These are phyloP conservation scores for Drosophila sproati DNA, from an alignment of 1,140 invertebrate genomes.

Conservation along the genomic window DNA sequence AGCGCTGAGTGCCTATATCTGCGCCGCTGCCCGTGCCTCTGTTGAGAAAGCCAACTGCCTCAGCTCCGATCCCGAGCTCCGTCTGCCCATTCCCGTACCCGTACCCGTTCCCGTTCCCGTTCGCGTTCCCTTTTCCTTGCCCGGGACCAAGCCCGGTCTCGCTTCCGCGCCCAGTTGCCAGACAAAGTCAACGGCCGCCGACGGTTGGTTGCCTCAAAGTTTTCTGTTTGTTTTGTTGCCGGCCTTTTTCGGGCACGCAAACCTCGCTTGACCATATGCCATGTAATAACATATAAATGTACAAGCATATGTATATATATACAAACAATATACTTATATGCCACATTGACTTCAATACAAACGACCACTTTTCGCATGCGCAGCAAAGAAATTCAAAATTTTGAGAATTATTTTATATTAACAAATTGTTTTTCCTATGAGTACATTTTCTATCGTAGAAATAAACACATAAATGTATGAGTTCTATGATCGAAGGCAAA, in stretches of 20 bases:
- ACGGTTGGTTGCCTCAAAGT: constrained; percentile 37
- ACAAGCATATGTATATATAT: constrained; percentile 10
- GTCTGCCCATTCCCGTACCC: background rate
- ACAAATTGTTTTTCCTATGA: too few relatives aligned
- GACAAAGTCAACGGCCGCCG: constrained; percentile 67
- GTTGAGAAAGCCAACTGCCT: constrained; percentile 54
- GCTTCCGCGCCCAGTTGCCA: constrained; percentile 40
- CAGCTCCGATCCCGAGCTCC: background rate
- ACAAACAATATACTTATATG: constrained; percentile 7
- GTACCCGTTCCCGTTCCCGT: background rate
- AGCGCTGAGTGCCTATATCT: constrained; percentile 8
- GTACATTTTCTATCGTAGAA: too few relatives aligned
- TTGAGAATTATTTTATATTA: too few relatives aligned
- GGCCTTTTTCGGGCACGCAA: constrained; percentile 79
- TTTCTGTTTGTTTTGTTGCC: constrained; percentile 38
- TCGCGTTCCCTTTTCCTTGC: background rate
- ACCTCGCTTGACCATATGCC: constrained; percentile 55
- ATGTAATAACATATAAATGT: constrained; percentile 41
- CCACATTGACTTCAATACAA: constrained; percentile 9
- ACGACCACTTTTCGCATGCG: background rate
- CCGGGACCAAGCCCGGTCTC: constrained; percentile 8
- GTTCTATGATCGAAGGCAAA: too few relatives aligned
- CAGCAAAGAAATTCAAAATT: too few relatives aligned
- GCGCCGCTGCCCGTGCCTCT: background rate
- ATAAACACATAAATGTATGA: too few relatives aligned